Base-by-base conservation (phyloP, 2,797 vertebrate species). In the Sitta carolinensis region DNA sequence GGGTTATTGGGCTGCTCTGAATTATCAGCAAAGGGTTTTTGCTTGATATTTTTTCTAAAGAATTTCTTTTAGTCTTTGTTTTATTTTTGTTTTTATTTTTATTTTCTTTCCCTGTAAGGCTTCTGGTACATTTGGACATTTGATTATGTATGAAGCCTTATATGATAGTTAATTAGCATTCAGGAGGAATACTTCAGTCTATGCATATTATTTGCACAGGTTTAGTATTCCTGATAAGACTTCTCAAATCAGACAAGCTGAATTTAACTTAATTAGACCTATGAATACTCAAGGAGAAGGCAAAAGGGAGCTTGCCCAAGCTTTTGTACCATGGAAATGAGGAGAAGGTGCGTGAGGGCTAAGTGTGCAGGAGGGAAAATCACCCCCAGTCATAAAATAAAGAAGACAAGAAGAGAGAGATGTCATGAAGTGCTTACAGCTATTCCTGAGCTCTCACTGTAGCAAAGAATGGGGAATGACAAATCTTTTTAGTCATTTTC, bases 201-300 rank as follows among this genome's bases (percentile, higher is more conserved):
- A 66, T 94, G 93, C 70, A 92, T 96, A 92, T 95, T 97, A 95
- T 97, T 97, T 97, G 91, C 93, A 89, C 92, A 95, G 94, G 95
- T 97, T 98, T 97, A 97, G 75, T 96, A 94, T 97, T 96, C 75
- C 94, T 97, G 96, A 98, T 97, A 97, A 97, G 95, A 75, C 76
- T 96, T 96, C 92, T 97, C 70, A 96, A 96, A 97, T 97, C 94
- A 97, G 91, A 97, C 72, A 84, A 95, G 69, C 85, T 95, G 96
- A 96, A 97, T 95, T 96, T 96, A 96, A 96, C 96, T 94, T 97
- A 97, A 97, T 97, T 98, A 97, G 95, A 96, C 94, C 88, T 94
- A 72, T 64, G 93, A 97, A 97, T 95, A 92, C 87, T 96, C 38
- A 48, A 92, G 70, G 55, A 82, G 68, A 82, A 95, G 67, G 96